Conservation (phyloP, 2,113 vertebrate species). For the Siniperca knerii region DNA sequence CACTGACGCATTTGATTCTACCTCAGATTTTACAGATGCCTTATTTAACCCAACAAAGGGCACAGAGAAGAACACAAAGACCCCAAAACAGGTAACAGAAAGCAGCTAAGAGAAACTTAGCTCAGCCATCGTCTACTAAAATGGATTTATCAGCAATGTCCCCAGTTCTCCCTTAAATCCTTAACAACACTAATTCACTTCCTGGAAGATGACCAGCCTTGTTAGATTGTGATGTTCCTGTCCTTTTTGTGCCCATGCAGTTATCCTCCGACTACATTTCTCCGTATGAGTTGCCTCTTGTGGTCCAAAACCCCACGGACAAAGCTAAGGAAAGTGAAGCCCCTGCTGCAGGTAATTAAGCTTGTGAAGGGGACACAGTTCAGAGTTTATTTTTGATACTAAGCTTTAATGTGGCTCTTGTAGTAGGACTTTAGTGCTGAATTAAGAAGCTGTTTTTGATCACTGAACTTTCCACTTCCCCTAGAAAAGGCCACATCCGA, state of each 20-base stretch:
- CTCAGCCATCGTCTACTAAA: neutral
- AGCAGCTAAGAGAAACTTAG: neutral
- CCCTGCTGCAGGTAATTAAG: conserved; percentile 71
- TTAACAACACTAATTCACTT: conserved; percentile 35
- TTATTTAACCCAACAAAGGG: conserved; percentile 86
- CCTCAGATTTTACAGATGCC: conserved; percentile 86
- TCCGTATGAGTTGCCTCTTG: conserved; percentile 82
- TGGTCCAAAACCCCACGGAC: conserved; percentile 16
- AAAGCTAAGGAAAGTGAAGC: conserved; percentile 44
- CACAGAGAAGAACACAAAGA: conserved; percentile 81
- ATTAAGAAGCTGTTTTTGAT: conserved; percentile 9
- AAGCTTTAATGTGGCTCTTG: neutral
- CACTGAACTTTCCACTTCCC: neutral
- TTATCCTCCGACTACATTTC: conserved; percentile 77
- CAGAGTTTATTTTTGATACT: neutral
- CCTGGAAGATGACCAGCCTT: conserved; percentile 42
- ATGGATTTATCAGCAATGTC: conserved; percentile 21
- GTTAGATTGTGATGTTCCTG: conserved; percentile 30
- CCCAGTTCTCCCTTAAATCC: conserved; percentile 29
- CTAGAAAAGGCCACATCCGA: conserved; percentile 52
- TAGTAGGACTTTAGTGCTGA: neutral
- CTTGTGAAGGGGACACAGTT: neutral
- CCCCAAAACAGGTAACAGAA: conserved; percentile 76
- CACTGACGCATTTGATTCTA: conserved; percentile 28
- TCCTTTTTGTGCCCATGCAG: conserved; percentile 63